Percentiles rank a stretch among this genome's conserved stretches.
Evolutionary conservation across 2,113 vertebrate species (phyloP).

Genomic region (Tamias sibiricus): DNA sequence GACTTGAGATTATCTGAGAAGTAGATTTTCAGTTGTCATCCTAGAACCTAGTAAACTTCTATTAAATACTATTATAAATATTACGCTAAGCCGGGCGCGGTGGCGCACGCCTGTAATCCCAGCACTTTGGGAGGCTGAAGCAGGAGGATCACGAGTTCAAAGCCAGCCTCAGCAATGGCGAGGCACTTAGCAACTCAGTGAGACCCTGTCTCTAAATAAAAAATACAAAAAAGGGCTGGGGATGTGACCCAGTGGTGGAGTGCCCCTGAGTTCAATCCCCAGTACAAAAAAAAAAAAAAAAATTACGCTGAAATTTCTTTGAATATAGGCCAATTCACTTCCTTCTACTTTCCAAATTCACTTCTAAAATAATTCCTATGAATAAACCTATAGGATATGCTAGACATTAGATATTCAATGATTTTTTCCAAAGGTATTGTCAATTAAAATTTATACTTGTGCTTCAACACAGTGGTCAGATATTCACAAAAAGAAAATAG

Average conservation of each 20-base stretch:
- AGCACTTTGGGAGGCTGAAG: too few species aligned
- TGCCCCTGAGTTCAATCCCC: too few species aligned
- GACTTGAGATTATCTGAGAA: background rate
- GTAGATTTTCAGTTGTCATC: constrained; percentile 20
- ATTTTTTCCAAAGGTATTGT: constrained; percentile 50
- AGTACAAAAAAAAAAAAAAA: too few species aligned
- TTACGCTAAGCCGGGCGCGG: too few species aligned
- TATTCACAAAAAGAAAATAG: constrained; percentile 55
- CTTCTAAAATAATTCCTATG: background rate
- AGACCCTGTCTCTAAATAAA: too few species aligned
- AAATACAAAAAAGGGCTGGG: too few species aligned
- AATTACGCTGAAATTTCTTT: constrained; percentile 46
- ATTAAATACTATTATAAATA: constrained; percentile 25
- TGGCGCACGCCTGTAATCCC: too few species aligned
- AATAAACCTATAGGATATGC: background rate
- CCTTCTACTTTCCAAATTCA: constrained; percentile 43
- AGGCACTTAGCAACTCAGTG: too few species aligned
- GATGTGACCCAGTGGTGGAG: too few species aligned
- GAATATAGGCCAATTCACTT: background rate
- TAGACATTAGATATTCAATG: background rate
- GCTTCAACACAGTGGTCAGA: background rate
- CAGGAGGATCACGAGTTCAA: too few species aligned
- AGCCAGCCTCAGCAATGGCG: too few species aligned
- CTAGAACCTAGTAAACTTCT: background rate
- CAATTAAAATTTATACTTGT: constrained; percentile 20